These are phyloP conservation scores for Idaea straminata DNA, from an alignment of 2,888 invertebrate genomes.

Conservation along the genomic window DNA sequence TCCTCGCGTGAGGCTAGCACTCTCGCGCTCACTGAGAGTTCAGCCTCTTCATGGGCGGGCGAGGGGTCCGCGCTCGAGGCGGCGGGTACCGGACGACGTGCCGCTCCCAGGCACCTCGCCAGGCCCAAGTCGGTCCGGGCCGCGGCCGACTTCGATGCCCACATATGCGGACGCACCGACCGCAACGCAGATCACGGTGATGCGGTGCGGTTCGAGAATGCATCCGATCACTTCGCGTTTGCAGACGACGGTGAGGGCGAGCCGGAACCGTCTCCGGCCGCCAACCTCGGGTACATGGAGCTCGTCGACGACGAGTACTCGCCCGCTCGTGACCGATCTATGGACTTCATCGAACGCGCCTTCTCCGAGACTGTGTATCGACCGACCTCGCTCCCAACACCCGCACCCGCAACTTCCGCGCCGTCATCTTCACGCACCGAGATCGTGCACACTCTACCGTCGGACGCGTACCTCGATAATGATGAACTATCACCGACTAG, in stretches of 20 bases:
- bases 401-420: slow-evolving; percentile 5
- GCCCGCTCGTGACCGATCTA: slow-evolving; percentile 68
- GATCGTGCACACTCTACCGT: slow-evolving; percentile 29
- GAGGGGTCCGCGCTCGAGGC: slow-evolving; percentile 86
- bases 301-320: slow-evolving; percentile 69
- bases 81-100: slow-evolving; percentile 52
- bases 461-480: slow-evolving; percentile 20
- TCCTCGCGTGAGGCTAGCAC: slow-evolving; percentile 87
- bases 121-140: slow-evolving; percentile 61
- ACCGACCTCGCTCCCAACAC: slow-evolving; percentile 40
- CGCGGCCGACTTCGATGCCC: slow-evolving; percentile 37
- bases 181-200: slow-evolving; percentile 51
- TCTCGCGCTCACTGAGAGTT: slow-evolving; percentile 89
- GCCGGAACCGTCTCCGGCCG: slow-evolving; percentile 67
- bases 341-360: slow-evolving; percentile 79
- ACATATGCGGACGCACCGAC: slow-evolving; percentile 67
- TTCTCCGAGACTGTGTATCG: slow-evolving; percentile 63
- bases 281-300: slow-evolving; percentile 69
- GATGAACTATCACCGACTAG: slow-evolving; percentile 10
- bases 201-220: slow-evolving; percentile 68
- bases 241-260: slow-evolving; percentile 93
- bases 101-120: slow-evolving; percentile 54
- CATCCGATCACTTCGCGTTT: slow-evolving; percentile 90
- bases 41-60: slow-evolving; percentile 93
- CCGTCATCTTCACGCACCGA: slow-evolving; percentile 17